Evolutionary conservation across 2,113 vertebrate genomes (phyloP), one percentile per base, ranked within the genome.

Genomic region (Corynorhinus townsendii): DNA sequence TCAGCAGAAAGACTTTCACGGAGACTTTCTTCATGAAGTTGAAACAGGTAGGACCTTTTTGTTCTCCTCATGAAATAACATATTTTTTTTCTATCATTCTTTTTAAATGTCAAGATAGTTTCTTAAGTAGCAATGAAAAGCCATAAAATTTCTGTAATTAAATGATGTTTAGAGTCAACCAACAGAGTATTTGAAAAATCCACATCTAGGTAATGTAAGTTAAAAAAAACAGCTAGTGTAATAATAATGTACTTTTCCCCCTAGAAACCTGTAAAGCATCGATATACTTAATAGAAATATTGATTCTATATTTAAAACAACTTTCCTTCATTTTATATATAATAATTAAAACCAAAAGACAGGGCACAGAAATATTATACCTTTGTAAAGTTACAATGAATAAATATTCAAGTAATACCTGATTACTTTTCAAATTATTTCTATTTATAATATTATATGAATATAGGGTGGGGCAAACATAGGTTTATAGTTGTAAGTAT

Each of bases 11-110:
- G 98, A 98, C 99, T 93, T 99, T 99, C 98, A 99, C 98, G 2
- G 99, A 99, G 98, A 99, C 98, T 4, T 99, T 99, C 96, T 99
- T 99, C 94, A 99, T 99, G 98, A 99, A 98, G 96, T 98, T 99
- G 35, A 99, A 99, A 98, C 99, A 99, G 99, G 99, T 99, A 99
- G 15, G 47, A 26, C 22, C 7, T 68, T 76, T 69, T 86, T 84
- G 28, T 89, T 90, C 30, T 80, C 35, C 93, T 73, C 19, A 19
- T 82, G 2, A 66, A 30, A 26, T 40, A 77, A 54, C 17, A 62
- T 5, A 0, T 2, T 75, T 52, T 87, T 87, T 84, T 82, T 20
- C 26, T 19, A 1, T 15, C 3, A n/a, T 84, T 81, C 10, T 90
- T 82, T 80, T 94, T 49, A 71, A 77, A 93, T 80, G 47, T 17